These are phyloP conservation scores for Pyrocephalus nanus DNA, from an alignment of 2,797 vertebrate species.

Conservation along the genomic window DNA sequence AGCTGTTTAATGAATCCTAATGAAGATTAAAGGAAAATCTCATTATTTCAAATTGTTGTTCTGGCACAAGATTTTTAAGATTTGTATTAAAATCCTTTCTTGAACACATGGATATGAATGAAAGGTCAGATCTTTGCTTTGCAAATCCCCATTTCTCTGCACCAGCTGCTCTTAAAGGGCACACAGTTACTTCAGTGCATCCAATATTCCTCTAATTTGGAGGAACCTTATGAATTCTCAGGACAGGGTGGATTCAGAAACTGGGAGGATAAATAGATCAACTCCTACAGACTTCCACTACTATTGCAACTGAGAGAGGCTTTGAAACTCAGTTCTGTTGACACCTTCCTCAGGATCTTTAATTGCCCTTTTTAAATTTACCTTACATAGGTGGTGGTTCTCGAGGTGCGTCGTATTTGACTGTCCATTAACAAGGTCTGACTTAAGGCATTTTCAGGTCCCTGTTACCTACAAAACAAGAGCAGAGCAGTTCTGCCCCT, in stretches of 20 bases:
- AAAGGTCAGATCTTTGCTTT: constrained; percentile 16
- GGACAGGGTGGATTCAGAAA: neutral
- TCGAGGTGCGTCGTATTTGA: neutral
- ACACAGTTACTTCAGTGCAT: neutral
- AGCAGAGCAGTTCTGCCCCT: neutral
- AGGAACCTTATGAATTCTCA: neutral
- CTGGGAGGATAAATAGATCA: neutral
- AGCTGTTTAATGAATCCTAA: constrained; percentile 3
- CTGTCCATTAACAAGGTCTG: neutral
- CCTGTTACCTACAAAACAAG: neutral
- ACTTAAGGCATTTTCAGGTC: neutral
- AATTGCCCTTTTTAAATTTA: neutral
- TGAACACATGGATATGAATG: neutral
- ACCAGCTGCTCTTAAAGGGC: neutral
- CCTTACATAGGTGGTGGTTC: neutral
- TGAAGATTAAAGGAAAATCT: constrained; percentile 36
- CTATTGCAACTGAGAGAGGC: neutral
- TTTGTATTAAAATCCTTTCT: neutral
- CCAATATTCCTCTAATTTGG: neutral
- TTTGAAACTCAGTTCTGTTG: neutral
- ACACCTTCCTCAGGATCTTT: neutral
- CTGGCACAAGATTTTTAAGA: neutral
- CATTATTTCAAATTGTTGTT: constrained; percentile 18
- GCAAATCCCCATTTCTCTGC: neutral
- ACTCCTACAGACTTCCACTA: neutral